These are phyloP conservation scores for Sminthurides aquaticus DNA, from an alignment of 2,888 invertebrate genomes.

Conservation along the genomic window DNA sequence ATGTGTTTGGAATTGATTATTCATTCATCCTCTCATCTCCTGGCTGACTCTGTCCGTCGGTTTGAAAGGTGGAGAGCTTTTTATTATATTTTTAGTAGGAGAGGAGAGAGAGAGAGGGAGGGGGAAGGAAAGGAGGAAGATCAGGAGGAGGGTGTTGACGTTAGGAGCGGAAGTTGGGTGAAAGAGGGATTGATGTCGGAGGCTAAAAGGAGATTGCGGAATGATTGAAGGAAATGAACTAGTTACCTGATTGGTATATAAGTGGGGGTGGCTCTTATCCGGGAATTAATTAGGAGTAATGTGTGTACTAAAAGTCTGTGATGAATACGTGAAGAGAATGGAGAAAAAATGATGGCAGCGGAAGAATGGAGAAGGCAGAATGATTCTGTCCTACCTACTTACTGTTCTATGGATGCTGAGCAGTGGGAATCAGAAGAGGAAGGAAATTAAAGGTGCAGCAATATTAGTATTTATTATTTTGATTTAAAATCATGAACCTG, in stretches of 20 bases:
- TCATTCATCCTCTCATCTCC: neutral
- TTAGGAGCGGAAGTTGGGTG: neutral
- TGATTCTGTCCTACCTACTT: too few species aligned
- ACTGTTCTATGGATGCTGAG: too few species aligned
- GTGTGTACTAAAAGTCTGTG: neutral
- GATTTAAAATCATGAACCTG: neutral
- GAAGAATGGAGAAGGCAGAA: too few species aligned
- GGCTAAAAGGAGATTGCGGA: neutral
- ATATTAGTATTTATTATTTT: too few species aligned
- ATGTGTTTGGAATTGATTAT: neutral
- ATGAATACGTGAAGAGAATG: neutral
- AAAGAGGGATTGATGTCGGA: too few species aligned
- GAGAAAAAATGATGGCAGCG: neutral
- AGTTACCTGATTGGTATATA: too few species aligned
- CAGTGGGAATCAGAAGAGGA: too few species aligned
- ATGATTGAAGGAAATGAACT: neutral
- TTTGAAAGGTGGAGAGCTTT: neutral
- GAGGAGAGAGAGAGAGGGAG: neutral
- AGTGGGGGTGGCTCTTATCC: neutral
- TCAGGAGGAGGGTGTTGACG: neutral
- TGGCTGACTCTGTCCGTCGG: neutral
- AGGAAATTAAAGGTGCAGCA: too few species aligned
- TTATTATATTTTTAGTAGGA: neutral
- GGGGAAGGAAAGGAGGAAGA: neutral
- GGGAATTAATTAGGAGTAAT: neutral